These are phyloP conservation scores for Watsonalla binaria DNA, from an alignment of 2,888 invertebrate genomes.

Conservation along the genomic window DNA sequence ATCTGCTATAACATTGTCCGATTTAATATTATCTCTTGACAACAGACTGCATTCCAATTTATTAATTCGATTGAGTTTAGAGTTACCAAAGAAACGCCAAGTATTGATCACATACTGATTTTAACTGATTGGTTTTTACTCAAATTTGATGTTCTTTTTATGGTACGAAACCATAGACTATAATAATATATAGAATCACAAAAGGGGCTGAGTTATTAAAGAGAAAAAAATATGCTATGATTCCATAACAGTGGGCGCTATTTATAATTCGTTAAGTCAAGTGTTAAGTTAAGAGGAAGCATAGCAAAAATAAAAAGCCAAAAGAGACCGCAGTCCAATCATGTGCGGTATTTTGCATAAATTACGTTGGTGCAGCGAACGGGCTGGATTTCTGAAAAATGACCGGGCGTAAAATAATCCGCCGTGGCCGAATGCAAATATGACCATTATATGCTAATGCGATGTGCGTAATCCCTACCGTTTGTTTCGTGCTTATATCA, in stretches of 20 bases:
- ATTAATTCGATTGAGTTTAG: constrained; percentile 17
- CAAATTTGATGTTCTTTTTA: no score
- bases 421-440: constrained; percentile 66
- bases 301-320: constrained; percentile 30
- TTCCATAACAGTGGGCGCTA: no score
- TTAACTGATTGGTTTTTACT: no score
- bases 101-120: no score
- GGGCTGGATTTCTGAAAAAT: constrained; percentile 66
- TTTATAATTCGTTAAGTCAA: constrained; percentile 30
- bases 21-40: no score
- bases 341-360: constrained; percentile 70
- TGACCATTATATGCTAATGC: constrained; percentile 73
- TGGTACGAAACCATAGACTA: no score
- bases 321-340: constrained; percentile 57
- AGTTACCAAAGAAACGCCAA: constrained; percentile 5
- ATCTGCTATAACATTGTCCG: no score
- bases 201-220: background rate
- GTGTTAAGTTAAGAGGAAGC: constrained; percentile 41
- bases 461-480: constrained; percentile 62
- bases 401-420: constrained; percentile 63
- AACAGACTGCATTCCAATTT: constrained; percentile 25
- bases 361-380: constrained; percentile 58
- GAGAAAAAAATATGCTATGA: background rate
- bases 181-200: no score
- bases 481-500: constrained; percentile 50